Evolutionary conservation across 35 echinoderm and acorn worm genomes (phyloP).

Genomic region (Ophiothrix spiculata): DNA sequence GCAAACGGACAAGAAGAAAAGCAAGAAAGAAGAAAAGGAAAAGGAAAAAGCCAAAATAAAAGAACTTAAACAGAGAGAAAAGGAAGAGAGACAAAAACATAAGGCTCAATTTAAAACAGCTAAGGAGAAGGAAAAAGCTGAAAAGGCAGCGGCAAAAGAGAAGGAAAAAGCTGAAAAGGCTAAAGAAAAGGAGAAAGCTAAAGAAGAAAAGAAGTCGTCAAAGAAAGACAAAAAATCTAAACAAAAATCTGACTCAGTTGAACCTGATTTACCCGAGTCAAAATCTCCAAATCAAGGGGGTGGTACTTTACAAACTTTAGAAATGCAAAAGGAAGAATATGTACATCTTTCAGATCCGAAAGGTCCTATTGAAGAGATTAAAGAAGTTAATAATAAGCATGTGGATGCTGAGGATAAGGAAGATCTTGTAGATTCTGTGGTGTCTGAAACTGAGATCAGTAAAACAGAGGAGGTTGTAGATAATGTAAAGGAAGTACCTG

Average conservation of each 20-base stretch:
- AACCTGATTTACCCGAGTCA: background rate
- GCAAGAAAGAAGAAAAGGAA: constrained; percentile 13
- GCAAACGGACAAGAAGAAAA: constrained; percentile 4
- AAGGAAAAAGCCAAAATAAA: background rate
- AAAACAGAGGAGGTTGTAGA: background rate
- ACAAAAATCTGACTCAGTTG: constrained; percentile 9
- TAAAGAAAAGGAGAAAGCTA: constrained; percentile 41
- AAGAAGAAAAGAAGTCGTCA: background rate
- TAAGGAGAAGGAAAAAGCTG: background rate
- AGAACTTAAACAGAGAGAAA: background rate
- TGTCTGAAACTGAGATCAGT: background rate
- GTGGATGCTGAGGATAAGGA: background rate
- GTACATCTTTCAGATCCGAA: background rate
- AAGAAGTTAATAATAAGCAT: background rate
- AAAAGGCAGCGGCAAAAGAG: background rate
- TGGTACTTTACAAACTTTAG: constrained; percentile 1
- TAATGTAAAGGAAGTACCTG: background rate
- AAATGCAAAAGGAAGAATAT: background rate
- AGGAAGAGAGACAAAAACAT: background rate
- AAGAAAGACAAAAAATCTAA: constrained; percentile 52
- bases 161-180: constrained; percentile 13
- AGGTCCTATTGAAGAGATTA: background rate
- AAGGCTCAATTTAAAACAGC: background rate
- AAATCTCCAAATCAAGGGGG: too few species aligned
- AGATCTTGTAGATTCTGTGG: background rate